Evolutionary conservation across 2,113 vertebrate species (phyloP).

Genomic region (Mionectes macconnelli): DNA sequence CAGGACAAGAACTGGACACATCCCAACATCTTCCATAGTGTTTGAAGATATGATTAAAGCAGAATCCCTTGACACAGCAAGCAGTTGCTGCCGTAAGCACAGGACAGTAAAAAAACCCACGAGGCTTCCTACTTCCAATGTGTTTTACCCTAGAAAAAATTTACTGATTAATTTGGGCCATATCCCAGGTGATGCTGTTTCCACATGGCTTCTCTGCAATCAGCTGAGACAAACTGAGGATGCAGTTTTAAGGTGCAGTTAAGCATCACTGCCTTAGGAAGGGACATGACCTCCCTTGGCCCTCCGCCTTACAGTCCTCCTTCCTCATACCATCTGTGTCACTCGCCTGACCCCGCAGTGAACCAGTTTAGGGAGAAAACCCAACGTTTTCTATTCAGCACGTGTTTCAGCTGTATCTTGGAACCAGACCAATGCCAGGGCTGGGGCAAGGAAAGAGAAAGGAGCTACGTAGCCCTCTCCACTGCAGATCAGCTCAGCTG

Average conservation of each 20-base stretch:
- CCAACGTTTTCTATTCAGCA: not conserved
- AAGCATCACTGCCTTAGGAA: not conserved
- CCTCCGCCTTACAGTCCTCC: not conserved
- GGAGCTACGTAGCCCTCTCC: not conserved
- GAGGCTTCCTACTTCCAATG: not conserved
- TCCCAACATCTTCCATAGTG: not conserved
- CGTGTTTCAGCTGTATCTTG: not conserved
- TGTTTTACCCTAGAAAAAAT: not conserved
- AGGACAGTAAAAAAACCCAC: fast-evolving
- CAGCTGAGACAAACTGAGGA: not conserved
- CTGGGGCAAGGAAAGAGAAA: not conserved
- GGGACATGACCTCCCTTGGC: not conserved
- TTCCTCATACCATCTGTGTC: not conserved
- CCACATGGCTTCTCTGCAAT: not conserved
- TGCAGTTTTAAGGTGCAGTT: not conserved
- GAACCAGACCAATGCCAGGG: not conserved
- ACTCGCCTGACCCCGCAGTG: not conserved
- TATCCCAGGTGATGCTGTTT: not conserved
- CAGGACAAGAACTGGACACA: not conserved
- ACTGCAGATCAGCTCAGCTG: not conserved
- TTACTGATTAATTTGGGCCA: not conserved
- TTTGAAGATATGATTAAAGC: not conserved
- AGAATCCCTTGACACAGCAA: not conserved
- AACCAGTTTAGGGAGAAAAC: not conserved
- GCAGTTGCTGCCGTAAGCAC: not conserved